Evolutionary conservation across 2,113 vertebrate genomes (phyloP).

Genomic region (Apaloderma vittatum): DNA sequence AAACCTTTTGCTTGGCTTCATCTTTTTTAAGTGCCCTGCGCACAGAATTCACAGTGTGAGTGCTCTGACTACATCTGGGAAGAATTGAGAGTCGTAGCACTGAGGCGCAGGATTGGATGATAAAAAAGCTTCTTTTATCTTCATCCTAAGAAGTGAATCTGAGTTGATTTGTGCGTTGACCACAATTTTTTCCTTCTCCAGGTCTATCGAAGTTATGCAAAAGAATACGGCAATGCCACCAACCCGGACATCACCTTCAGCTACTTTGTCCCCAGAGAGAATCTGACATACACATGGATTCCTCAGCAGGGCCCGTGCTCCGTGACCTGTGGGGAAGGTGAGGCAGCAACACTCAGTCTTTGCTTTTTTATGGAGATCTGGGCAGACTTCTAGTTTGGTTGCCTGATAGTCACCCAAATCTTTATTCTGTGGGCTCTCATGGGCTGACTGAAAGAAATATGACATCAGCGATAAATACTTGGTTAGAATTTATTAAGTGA

Average conservation of each 20-base stretch:
- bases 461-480: background rate
- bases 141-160: background rate
- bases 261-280: conserved; percentile 81
- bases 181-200: conserved; percentile 45
- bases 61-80: background rate
- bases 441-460: background rate
- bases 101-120: background rate
- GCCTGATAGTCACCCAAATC: background rate
- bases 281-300: conserved; percentile 76
- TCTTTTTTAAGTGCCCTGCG: background rate
- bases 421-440: background rate
- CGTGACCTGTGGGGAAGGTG: conserved; percentile 91
- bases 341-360: background rate
- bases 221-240: conserved; percentile 86
- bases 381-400: background rate
- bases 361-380: background rate
- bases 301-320: conserved; percentile 82
- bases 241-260: conserved; percentile 90
- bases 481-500: background rate
- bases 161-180: background rate
- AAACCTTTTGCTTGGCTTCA: background rate
- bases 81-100: background rate
- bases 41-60: background rate
- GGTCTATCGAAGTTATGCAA: conserved; percentile 90
- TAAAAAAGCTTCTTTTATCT: background rate